phyloP scores from a whole-genome alignment of 2,113 vertebrate species.

The Phrynosoma blainvillii region DNA sequence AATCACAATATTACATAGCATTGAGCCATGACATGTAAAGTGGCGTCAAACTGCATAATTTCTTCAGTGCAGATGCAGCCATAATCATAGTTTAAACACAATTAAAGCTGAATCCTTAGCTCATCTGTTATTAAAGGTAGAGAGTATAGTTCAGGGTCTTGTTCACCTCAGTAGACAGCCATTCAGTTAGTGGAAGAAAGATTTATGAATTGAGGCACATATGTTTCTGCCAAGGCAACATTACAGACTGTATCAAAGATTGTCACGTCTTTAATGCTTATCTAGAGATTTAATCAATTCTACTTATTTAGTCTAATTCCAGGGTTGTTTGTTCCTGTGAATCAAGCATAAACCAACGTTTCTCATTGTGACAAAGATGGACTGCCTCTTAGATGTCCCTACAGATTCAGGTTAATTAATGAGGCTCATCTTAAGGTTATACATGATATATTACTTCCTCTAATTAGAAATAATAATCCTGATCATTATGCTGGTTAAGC shows the following conservation, averaged over 20 bases:
- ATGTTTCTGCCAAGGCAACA: constrained; percentile 51
- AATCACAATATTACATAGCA: too few relatives aligned
- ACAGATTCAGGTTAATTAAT: constrained; percentile 95
- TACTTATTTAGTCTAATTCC: constrained; percentile 74
- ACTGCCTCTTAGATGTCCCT: constrained; percentile 88
- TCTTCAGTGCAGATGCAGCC: too few relatives aligned
- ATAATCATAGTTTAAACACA: not conserved
- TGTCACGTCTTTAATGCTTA: constrained; percentile 69
- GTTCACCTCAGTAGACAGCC: not conserved
- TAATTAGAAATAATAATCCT: constrained; percentile 99
- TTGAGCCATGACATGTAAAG: too few relatives aligned
- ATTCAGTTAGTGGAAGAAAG: not conserved
- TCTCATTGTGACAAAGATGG: constrained; percentile 90
- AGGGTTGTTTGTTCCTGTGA: constrained; percentile 73
- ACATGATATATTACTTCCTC: constrained; percentile 99
- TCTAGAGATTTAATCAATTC: constrained; percentile 71
- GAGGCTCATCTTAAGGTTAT: constrained; percentile 91
- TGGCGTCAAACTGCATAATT: too few relatives aligned
- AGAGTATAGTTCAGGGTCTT: not conserved
- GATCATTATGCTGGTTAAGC: constrained; percentile 99
- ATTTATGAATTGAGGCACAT: constrained; percentile 6
- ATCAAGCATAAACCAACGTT: constrained; percentile 78
- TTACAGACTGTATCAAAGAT: constrained; percentile 43
- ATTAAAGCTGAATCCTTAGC: not conserved
- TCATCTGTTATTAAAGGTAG: not conserved